Base-by-base conservation (phyloP, 2,113 vertebrate species). In the Rhynchomys soricoides region DNA sequence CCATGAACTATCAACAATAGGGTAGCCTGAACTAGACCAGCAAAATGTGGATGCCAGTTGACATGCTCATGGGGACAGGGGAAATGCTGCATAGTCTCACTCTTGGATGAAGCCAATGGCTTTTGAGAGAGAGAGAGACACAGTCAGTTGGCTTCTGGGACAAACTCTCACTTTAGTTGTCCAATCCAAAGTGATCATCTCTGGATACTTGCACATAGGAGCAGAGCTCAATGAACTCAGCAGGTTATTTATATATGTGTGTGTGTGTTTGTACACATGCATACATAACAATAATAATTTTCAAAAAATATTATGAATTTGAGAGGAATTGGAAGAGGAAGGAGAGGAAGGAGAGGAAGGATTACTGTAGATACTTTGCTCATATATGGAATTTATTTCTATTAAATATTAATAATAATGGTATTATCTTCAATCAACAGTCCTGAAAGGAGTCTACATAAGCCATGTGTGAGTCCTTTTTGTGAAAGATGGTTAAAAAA, bases 381-480 rank as follows among this genome's bases (percentile, higher is more conserved):
- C 81, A 45, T 45, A 4, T 83, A 62, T 59, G 34, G 3, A 59
- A 82, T 31, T 83, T 31, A 45, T 43, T 83, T 62, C 81, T 83
- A 64, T 43, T 83, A 62, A 43, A 43, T 64, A 64, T 17, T 83
- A 83, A 62, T 43, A 94, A 93, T 29, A 90, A 5, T 77, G 13
- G 45, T 50, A 94, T 95, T 59, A 77, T 90, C 88, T 95, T 93
- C 55, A 71, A 77, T 29, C n/a, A 31, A 62, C 15, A 83, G 88
- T 94, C 75, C 74, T 85, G 73, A 31, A 59, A 95, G 45, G n/a
- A 82, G 45, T 73, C 45, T 96, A 40, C 70, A 77, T 86, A 81
- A 92, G 64, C 31, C 50, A 73, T 24, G 50, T 82, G 59, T 87
- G 21, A 48, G 31, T 71, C 71, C 88, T 77, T 94, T 81, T 55